Conservation (phyloP, 2,113 vertebrate genomes). For the Origma solitaria region DNA sequence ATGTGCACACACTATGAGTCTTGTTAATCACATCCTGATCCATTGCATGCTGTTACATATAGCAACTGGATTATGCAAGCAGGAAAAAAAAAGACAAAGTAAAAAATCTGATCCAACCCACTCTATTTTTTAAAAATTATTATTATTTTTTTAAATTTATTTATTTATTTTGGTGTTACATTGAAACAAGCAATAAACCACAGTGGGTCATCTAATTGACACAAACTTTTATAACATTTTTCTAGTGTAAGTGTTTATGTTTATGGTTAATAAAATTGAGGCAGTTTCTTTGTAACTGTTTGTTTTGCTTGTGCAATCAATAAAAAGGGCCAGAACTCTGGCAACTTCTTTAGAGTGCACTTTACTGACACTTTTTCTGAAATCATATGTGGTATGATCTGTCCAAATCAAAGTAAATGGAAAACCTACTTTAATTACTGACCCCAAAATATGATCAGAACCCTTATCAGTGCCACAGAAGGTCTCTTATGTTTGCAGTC, state of each 20-base stretch:
- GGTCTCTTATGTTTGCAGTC: background rate
- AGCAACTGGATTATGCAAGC: conserved; percentile 20
- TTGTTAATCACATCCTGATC: conserved; percentile 48
- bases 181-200: background rate
- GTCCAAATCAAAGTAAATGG: background rate
- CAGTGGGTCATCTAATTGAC: background rate
- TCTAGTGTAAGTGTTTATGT: background rate
- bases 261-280: background rate
- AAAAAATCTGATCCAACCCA: background rate
- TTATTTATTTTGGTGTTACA: background rate
- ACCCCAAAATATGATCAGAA: background rate
- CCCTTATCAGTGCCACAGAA: background rate
- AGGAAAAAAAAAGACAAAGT: background rate
- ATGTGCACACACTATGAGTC: background rate
- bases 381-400: accelerated
- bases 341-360: background rate
- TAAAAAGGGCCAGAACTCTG: background rate
- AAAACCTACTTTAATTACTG: background rate
- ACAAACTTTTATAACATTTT: background rate
- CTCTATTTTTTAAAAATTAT: background rate
- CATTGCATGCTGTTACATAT: conserved; percentile 29
- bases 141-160: too few relatives aligned
- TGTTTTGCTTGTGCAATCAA: background rate
- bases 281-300: background rate
- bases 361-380: background rate